Base-by-base conservation (phyloP, 23 tunicate species). In the Clavelina lepadiformis region DNA sequence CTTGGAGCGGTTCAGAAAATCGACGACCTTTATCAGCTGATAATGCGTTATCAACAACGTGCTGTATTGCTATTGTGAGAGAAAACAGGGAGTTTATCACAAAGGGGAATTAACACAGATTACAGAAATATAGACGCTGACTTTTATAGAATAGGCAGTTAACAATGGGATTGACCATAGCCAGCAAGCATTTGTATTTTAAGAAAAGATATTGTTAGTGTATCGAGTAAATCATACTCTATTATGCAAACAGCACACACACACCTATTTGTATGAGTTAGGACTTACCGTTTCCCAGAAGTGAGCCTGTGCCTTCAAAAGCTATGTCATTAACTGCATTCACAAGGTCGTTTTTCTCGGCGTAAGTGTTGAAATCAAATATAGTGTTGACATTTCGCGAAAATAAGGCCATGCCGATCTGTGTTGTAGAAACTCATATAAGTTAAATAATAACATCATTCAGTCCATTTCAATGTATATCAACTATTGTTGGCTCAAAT, bases 341-440 rank as follows among this genome's bases (percentile, higher is more conserved):
- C 11, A 74, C 28, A 5, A 82, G 35, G 18, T 65, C 38, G 18
- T 64, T 28, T 32, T 75, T 82, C 27, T 67, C 46, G 6, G 51
- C 8, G 62, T 41, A 64, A 4, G 67, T 72, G 58, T 82, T 82
- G 26, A 82, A 65, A 38, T 82, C 35, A 28, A 82, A 82, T 3
- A 79, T 44, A 35, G 74, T 61, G 60, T 82, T 61, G 1, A 74
- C 69, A 28, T 64, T 52, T 31, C 59, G 47, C n/a, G 91, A 74
- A 53, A 66, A 82, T 31, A 59, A 59, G 1, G 74, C 91, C 21
- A 82, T 46, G 27, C 73, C 81, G 25, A 82, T 46, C 91, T 81
- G 58, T 19, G 47, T n/a, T n/a, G n/a, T n/a, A n/a, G n/a, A n/a
- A n/a, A n/a, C n/a, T n/a, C n/a, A n/a, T n/a, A n/a, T n/a, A n/a